Evolutionary conservation across 2,797 vertebrate species (phyloP).

Genomic region (Coregonus sp.): DNA sequence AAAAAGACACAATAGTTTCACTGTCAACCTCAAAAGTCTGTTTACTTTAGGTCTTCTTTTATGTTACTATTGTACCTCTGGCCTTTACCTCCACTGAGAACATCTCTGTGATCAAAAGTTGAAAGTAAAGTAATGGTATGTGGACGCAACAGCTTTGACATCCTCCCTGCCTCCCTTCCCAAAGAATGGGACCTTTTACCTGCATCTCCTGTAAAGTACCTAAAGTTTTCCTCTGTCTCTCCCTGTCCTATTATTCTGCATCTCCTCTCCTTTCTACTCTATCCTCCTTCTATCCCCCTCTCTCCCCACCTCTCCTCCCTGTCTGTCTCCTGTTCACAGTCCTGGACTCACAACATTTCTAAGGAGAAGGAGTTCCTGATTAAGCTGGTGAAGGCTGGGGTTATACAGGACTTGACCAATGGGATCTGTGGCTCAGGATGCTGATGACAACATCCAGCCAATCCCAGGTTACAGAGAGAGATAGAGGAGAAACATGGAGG

Average conservation of each 20-base stretch:
- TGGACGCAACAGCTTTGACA: background rate
- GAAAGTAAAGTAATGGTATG: background rate
- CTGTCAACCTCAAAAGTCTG: background rate
- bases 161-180: background rate
- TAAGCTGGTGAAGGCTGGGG: constrained; percentile 85
- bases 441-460: constrained; percentile 48
- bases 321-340: constrained; percentile 67
- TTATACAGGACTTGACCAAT: constrained; percentile 85
- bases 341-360: constrained; percentile 92
- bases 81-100: background rate
- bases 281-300: background rate
- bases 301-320: constrained; percentile 27
- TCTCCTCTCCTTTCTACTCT: background rate
- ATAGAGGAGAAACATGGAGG: background rate
- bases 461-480: background rate
- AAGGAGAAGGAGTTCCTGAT: constrained; percentile 88
- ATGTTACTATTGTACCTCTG: constrained; percentile 2
- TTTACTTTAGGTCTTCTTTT: background rate
- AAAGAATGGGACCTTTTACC: background rate
- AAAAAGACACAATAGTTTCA: background rate
- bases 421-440: constrained; percentile 78
- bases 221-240: constrained; percentile 4
- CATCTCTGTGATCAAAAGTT: background rate
- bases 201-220: constrained; percentile 1
- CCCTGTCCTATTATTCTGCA: background rate